Evolutionary conservation across 2,888 invertebrate genomes (phyloP).

Genomic region (Crioceris asparagi): DNA sequence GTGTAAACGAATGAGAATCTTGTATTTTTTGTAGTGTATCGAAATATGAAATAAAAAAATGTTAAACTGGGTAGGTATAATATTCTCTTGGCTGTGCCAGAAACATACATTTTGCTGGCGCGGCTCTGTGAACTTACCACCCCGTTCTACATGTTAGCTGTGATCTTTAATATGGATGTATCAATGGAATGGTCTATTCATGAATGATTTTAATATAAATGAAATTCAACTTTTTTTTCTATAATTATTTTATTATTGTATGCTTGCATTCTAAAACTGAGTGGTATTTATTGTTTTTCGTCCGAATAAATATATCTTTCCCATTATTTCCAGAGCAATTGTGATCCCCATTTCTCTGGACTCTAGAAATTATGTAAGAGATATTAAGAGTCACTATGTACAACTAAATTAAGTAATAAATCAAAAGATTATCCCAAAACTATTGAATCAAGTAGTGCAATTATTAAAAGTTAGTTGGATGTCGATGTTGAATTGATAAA

Average conservation of each 20-base stretch:
- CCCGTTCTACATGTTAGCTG: slow-evolving; percentile 38
- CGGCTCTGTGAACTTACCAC: too few relatives aligned
- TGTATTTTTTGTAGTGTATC: neutral
- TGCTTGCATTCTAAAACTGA: neutral
- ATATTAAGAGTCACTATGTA: too few relatives aligned
- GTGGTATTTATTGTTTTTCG: too few relatives aligned
- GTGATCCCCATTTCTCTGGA: too few relatives aligned
- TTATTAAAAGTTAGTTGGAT: slow-evolving; percentile 18
- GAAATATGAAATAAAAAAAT: too few relatives aligned
- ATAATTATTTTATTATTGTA: neutral
- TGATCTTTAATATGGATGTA: slow-evolving; percentile 35
- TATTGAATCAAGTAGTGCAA: slow-evolving; percentile 18
- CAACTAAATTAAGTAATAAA: slow-evolving; percentile 7
- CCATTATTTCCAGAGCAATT: too few relatives aligned
- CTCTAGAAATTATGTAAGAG: too few relatives aligned
- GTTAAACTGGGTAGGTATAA: too few relatives aligned
- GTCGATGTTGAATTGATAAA: slow-evolving; percentile 3
- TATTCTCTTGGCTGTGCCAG: too few relatives aligned
- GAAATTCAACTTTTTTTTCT: neutral
- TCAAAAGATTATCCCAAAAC: slow-evolving; percentile 15
- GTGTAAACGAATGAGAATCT: neutral
- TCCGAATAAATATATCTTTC: too few relatives aligned
- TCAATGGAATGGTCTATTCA: slow-evolving; percentile 18
- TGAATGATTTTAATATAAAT: neutral
- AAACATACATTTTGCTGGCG: too few relatives aligned